Evolutionary conservation across 2,113 vertebrate genomes (phyloP).

Genomic region (Rhodinocichla rosea): DNA sequence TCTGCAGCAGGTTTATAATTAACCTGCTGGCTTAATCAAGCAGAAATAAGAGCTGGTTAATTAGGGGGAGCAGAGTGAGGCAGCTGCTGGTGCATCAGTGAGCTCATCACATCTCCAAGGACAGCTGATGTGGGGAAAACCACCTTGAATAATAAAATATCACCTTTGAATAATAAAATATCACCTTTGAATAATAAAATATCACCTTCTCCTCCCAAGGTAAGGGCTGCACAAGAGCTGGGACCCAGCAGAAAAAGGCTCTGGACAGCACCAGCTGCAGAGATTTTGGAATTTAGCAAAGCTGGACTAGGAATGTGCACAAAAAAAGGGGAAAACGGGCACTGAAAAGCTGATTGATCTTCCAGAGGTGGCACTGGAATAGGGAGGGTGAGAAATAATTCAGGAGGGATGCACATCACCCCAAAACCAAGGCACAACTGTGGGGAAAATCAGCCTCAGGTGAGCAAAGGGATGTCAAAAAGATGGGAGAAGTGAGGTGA

Average conservation of each 20-base stretch:
- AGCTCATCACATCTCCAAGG: neutral
- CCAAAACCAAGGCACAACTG: neutral
- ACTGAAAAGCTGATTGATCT: neutral
- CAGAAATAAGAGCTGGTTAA: slow-evolving; percentile 27
- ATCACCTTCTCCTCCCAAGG: neutral
- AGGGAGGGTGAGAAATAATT: neutral
- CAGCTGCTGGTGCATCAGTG: neutral
- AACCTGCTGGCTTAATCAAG: slow-evolving; percentile 45
- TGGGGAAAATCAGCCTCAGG: neutral
- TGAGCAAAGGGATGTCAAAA: neutral
- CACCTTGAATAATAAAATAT: neutral
- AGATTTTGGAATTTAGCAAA: neutral
- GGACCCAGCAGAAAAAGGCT: neutral
- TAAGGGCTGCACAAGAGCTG: neutral
- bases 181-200: too few relatives aligned
- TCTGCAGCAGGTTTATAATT: slow-evolving; percentile 4
- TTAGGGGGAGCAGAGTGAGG: slow-evolving; percentile 16
- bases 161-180: too few relatives aligned
- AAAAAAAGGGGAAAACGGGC: neutral
- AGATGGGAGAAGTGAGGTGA: neutral
- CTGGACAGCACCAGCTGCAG: neutral
- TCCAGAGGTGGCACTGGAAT: neutral
- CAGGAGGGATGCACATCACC: neutral
- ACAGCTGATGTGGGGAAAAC: neutral
- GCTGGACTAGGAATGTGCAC: neutral